Base-by-base conservation (phyloP, 2,888 invertebrate species). In the Uloborus plumipes region DNA sequence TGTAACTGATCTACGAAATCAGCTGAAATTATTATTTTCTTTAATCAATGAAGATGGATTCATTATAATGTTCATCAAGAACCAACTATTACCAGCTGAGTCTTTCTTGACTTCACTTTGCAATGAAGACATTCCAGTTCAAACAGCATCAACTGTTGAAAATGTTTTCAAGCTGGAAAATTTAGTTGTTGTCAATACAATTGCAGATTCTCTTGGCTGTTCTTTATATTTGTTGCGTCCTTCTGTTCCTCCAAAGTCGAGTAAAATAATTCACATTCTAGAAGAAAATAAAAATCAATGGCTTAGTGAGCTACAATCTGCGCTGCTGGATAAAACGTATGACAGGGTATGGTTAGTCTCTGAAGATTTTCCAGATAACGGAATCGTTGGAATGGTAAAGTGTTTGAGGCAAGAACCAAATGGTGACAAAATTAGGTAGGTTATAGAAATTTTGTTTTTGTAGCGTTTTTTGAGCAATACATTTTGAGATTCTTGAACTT, bases 221-320 rank as follows among this genome's bases (percentile, higher is more conserved):
- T 31, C 49, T 13, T 6, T 64, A 39, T 77, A 83, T 50, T 58
- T 83, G 16, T 59, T 83, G 1, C 58, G 73, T 4, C n/a, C 22
- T 4, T n/a, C 55, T 11, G 15, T 58, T 9, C 31, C 16, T 50
- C 22, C 50, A 16, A 31, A 50, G 11, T n/a, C 51, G 16, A 4
- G n/a, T 9, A 47, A 59, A 0, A 22, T 75, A 18, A 22, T 75
- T 1, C 15, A 22, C 1, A 20, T 61, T 15, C 6, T 18, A 1
- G 39, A 59, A 15, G 15, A 64, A 59, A 4, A 22, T n/a, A n/a
- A 11, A 39, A 39, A 39, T 11, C 39, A 39, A 39, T 98, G 97
- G 97, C 92, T 98, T 67, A 94, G 95, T 65, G 90, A 91, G 14
- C 90, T 97, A 58, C 96, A 97, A 88, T 16, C 61, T 14, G 39